These are phyloP conservation scores for Hemibagrus guttatus DNA, from an alignment of 2,797 vertebrate species.

Conservation along the genomic window DNA sequence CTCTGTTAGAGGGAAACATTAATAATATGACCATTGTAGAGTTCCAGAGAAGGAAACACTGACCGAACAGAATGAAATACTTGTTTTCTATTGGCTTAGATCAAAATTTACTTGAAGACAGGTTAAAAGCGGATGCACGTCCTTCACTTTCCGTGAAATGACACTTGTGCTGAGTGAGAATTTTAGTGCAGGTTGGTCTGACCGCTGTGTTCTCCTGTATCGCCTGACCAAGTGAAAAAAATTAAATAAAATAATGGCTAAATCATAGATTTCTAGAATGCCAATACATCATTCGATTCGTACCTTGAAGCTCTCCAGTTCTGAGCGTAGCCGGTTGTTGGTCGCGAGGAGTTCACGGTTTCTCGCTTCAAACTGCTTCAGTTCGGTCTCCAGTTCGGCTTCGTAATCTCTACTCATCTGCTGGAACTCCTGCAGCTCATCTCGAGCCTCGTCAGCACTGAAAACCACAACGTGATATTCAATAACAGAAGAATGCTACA, in stretches of 20 bases:
- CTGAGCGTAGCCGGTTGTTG: conserved; percentile 84
- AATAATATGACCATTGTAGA: background rate
- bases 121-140: background rate
- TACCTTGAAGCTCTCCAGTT: conserved; percentile 91
- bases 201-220: background rate
- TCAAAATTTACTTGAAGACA: background rate
- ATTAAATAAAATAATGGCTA: background rate
- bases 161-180: background rate
- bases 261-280: background rate
- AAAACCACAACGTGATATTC: background rate
- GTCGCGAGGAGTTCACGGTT: conserved; percentile 89
- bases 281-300: background rate
- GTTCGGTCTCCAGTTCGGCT: conserved; percentile 89
- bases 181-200: background rate
- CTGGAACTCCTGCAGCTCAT: conserved; percentile 93
- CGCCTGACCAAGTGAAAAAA: background rate
- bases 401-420: conserved; percentile 97
- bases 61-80: background rate
- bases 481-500: background rate
- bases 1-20: background rate
- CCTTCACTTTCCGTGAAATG: background rate
- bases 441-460: conserved; percentile 86
- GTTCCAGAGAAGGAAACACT: background rate
- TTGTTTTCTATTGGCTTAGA: background rate
- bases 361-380: conserved; percentile 88